Percentiles rank a stretch among this genome's conserved stretches.
Evolutionary conservation across 2,888 invertebrate species (phyloP).

Genomic region (Drosophila kuntzei): DNA sequence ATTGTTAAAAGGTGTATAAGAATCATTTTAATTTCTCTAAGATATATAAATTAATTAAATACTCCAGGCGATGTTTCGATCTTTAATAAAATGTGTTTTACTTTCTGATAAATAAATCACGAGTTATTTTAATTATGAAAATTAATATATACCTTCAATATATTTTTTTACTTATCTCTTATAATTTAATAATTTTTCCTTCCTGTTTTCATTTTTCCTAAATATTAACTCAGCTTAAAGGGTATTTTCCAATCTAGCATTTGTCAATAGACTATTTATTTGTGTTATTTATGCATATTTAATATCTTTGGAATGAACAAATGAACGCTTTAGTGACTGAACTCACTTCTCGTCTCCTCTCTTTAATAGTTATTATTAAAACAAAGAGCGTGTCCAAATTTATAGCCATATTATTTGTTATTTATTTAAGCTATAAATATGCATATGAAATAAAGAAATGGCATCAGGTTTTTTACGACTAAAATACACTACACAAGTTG

Average conservation of each 20-base stretch:
- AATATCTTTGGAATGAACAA: conserved; percentile 64
- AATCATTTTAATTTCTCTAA: too few relatives aligned
- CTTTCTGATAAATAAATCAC: too few relatives aligned
- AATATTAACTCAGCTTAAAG: not conserved
- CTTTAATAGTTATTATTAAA: conserved; percentile 66
- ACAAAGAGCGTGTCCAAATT: conserved; percentile 77
- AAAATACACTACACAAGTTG: conserved; percentile 37
- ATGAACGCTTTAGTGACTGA: conserved; percentile 37
- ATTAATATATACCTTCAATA: too few relatives aligned
- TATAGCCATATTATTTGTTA: conserved; percentile 79
- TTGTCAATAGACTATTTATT: not conserved
- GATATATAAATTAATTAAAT: too few relatives aligned
- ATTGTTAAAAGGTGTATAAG: not conserved
- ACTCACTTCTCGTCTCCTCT: conserved; percentile 6
- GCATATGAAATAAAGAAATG: conserved; percentile 72
- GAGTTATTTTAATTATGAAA: too few relatives aligned
- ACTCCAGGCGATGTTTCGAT: too few relatives aligned
- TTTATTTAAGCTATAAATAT: conserved; percentile 80
- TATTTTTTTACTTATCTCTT: too few relatives aligned
- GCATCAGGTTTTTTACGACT: conserved; percentile 66
- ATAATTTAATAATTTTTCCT: too few relatives aligned
- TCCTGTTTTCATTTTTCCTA: not conserved
- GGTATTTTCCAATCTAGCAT: conserved; percentile 6
- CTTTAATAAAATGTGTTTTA: too few relatives aligned
- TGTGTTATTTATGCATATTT: conserved; percentile 74